Evolutionary conservation across 30 jellyfish, hydroid and myxozoan genomes (phyloP).

Genomic region (Morbakka virulenta): DNA sequence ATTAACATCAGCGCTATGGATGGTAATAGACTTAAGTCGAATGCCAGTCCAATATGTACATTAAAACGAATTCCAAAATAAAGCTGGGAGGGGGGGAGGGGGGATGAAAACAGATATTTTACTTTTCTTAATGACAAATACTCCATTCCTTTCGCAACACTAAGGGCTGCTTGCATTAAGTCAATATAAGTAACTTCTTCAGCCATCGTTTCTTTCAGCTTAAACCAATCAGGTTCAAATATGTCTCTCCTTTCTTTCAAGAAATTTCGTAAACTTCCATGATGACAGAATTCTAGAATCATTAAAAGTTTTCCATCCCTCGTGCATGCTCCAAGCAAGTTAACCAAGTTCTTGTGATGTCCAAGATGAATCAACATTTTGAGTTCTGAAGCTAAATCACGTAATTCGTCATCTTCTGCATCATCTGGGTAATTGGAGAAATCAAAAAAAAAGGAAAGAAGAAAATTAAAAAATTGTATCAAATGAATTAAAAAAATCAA

Average conservation of each 20-base stretch:
- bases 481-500: no score
- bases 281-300: conserved; percentile 82
- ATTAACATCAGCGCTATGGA: no score
- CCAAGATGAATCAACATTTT: conserved; percentile 88
- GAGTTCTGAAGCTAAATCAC: conserved; percentile 90
- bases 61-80: no score
- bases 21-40: no score
- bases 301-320: conserved; percentile 68
- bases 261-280: conserved; percentile 75
- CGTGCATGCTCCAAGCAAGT: conserved; percentile 94
- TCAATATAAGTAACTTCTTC: conserved; percentile 52
- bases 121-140: conserved; percentile 88
- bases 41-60: no score
- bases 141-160: conserved; percentile 90
- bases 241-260: conserved; percentile 60
- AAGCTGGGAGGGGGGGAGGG: no score
- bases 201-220: conserved; percentile 27
- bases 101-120: no score
- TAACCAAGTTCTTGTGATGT: conserved; percentile 79
- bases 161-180: conserved; percentile 57
- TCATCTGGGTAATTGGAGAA: conserved; percentile 23
- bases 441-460: no score
- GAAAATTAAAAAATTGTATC: no score
- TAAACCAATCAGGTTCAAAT: conserved; percentile 71
- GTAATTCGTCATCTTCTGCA: conserved; percentile 72